phyloP scores from a whole-genome alignment of 64 coral and sea anemone genomes.

The Trachythela sp. region DNA sequence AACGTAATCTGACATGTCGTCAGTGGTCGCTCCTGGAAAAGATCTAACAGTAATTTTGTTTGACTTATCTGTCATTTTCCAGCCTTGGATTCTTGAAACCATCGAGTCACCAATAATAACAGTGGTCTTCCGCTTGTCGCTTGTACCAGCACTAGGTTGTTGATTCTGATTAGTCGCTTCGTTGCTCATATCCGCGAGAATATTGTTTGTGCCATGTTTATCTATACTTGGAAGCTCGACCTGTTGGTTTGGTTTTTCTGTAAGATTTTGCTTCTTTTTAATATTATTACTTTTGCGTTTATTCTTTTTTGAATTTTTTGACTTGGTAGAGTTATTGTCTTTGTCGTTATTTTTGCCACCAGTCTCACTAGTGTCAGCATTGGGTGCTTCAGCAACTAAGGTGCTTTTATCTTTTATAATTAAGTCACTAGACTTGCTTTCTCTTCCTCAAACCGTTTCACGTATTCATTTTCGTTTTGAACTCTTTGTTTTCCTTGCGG shows the following conservation, averaged over 20 bases:
- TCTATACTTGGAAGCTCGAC: too few relatives aligned
- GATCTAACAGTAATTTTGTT: conserved; percentile 22
- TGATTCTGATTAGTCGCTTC: neutral
- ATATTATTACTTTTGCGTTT: neutral
- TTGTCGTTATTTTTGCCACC: too few relatives aligned
- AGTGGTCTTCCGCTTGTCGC: neutral
- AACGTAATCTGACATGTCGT: conserved; percentile 25
- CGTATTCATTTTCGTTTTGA: conserved; percentile 16
- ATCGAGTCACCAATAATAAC: conserved; percentile 35
- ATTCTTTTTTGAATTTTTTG: too few relatives aligned
- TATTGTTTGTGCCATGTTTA: too few relatives aligned
- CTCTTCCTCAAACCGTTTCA: conserved; percentile 20
- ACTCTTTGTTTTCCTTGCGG: conserved; percentile 13
- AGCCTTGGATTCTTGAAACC: conserved; percentile 31
- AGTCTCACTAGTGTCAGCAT: too few relatives aligned
- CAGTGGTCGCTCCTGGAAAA: conserved; percentile 18
- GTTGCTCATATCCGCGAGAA: too few relatives aligned
- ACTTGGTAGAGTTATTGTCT: too few relatives aligned
- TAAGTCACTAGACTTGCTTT: neutral
- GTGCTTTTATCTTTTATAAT: conserved; percentile 43
- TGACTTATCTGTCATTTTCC: conserved; percentile 26
- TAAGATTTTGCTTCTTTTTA: too few relatives aligned
- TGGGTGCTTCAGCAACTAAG: too few relatives aligned
- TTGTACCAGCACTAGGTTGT: neutral
- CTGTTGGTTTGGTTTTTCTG: too few relatives aligned